Evolutionary conservation across 2,113 vertebrate genomes (phyloP).

Genomic region (Apeltes quadracus): DNA sequence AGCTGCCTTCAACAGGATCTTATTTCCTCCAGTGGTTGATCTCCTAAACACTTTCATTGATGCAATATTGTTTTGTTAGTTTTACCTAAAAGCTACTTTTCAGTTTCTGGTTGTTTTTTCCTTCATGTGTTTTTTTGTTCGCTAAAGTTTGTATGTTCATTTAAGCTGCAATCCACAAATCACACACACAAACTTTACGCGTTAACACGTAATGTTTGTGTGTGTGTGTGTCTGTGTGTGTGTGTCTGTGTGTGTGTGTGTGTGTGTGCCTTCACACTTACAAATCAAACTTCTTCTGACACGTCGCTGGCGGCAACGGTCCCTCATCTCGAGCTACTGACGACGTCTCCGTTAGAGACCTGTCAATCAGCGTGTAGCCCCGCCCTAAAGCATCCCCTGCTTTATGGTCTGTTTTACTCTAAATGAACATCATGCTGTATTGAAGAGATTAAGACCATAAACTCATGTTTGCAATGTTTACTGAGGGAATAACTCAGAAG

Average conservation of each 20-base stretch:
- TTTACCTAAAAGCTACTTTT: constrained; percentile 3
- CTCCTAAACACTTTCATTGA: neutral
- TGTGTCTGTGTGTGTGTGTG: neutral
- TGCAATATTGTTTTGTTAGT: neutral
- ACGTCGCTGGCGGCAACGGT: constrained; percentile 1
- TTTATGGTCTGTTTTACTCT: neutral
- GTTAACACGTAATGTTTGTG: too few relatives aligned
- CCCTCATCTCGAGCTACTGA: neutral
- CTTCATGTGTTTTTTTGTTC: constrained; percentile 20
- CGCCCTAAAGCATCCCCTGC: neutral
- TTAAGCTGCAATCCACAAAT: neutral
- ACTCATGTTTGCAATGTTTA: neutral
- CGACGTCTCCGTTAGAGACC: neutral
- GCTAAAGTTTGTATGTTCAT: constrained; percentile 5
- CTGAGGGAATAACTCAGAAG: neutral
- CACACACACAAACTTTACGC: too few relatives aligned
- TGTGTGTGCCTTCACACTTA: constrained; percentile 37
- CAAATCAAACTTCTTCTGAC: constrained; percentile 29
- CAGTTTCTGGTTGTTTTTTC: neutral
- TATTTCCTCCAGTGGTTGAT: constrained; percentile 4
- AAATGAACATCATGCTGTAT: neutral
- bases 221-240: too few relatives aligned
- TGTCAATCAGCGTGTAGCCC: neutral
- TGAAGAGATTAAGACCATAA: neutral
- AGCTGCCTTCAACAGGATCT: constrained; percentile 4